Evolutionary conservation across 2,113 vertebrate genomes (phyloP).

Genomic region (Castor canadensis): DNA sequence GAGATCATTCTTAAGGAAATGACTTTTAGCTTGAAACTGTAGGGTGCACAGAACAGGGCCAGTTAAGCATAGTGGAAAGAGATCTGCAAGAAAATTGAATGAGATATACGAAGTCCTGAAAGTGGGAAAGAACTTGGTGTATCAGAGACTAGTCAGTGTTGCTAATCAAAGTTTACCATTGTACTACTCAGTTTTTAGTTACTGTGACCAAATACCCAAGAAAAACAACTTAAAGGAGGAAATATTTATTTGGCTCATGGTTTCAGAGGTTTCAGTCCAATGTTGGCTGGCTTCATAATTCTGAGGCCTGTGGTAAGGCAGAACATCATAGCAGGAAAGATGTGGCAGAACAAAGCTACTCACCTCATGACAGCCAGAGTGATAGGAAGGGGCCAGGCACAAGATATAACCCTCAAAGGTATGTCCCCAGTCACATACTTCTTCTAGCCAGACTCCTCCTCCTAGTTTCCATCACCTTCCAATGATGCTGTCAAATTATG

Average conservation of each 20-base stretch:
- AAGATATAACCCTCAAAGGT: not conserved
- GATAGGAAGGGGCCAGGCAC: not conserved
- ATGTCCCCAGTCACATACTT: not conserved
- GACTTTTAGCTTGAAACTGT: not conserved
- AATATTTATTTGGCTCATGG: not conserved
- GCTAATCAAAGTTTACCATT: not conserved
- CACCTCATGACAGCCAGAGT: not conserved
- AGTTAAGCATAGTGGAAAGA: not conserved
- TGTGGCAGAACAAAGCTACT: not conserved
- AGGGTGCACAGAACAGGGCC: not conserved
- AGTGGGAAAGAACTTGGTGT: not conserved
- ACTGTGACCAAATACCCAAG: not conserved
- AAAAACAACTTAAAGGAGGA: not conserved
- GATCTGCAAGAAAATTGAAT: not conserved
- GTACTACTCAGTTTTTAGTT: not conserved
- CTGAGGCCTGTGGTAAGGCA: not conserved
- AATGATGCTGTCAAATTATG: not conserved
- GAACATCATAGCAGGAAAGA: not conserved
- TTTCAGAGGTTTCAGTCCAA: not conserved
- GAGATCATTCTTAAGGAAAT: not conserved
- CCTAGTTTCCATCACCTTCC: not conserved
- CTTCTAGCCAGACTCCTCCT: not conserved
- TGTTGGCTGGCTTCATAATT: not conserved
- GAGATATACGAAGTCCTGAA: not conserved
- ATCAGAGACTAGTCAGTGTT: not conserved